These are phyloP conservation scores for Triplophysa siluroides DNA, from an alignment of 2,113 vertebrate genomes.

Conservation along the genomic window DNA sequence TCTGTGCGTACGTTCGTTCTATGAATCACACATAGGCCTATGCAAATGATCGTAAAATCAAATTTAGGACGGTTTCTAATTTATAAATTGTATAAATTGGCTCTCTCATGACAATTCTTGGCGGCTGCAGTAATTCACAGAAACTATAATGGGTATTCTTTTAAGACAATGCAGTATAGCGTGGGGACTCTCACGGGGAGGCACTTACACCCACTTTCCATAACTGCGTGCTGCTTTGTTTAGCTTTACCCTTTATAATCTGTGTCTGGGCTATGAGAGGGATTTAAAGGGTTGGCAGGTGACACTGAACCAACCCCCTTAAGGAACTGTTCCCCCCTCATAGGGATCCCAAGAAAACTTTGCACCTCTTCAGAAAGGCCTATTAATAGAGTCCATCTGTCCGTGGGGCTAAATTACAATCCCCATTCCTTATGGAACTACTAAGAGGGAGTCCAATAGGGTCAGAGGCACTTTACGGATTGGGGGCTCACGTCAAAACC, in stretches of 20 bases:
- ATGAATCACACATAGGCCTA: too few relatives aligned
- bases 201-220: constrained; percentile 31
- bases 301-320: constrained; percentile 67
- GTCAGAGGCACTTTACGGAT: not conserved
- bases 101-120: not conserved
- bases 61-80: too few relatives aligned
- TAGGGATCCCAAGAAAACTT: constrained; percentile 79
- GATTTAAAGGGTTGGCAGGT: constrained; percentile 55
- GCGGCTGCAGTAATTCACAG: constrained; percentile 21
- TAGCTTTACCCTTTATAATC: constrained; percentile 66
- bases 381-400: constrained; percentile 82
- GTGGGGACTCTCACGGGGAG: not conserved
- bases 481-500: constrained; percentile 20
- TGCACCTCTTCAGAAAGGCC: constrained; percentile 69
- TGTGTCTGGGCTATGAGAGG: constrained; percentile 50
- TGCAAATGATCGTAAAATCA: too few relatives aligned
- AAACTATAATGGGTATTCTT: constrained; percentile 40
- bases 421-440: constrained; percentile 70
- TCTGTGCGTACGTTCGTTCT: too few relatives aligned
- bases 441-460: constrained; percentile 6
- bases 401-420: constrained; percentile 74
- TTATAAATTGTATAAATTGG: too few relatives aligned
- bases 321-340: constrained; percentile 70
- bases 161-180: constrained; percentile 38
- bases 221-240: constrained; percentile 69